Percentiles rank a stretch among this genome's conserved stretches.
phyloP scores from a whole-genome alignment of 2,797 vertebrate genomes.

The Taenioides sp. region DNA sequence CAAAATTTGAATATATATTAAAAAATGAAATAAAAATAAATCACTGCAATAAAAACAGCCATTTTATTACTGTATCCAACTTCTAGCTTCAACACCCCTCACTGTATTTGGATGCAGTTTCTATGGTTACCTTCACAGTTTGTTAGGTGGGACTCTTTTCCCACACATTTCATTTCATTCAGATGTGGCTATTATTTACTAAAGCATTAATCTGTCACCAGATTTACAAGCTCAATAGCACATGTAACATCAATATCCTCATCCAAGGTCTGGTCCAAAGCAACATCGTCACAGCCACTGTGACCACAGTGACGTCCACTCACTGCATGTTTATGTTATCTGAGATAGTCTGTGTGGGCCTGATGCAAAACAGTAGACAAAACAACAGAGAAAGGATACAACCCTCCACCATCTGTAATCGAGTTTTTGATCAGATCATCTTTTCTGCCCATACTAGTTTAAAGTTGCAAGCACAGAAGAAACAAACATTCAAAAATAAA shows the following conservation, averaged over 20 bases:
- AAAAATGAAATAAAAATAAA: neutral
- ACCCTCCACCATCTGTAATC: neutral
- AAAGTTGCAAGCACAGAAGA: neutral
- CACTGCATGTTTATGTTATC: neutral
- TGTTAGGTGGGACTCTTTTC: neutral
- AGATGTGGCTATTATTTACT: neutral
- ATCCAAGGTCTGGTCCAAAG: constrained; percentile 14
- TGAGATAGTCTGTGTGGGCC: constrained; percentile 18
- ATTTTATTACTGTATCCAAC: neutral
- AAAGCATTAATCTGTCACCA: constrained; percentile 4
- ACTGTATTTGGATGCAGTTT: constrained; percentile 13
- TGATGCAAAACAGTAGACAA: constrained; percentile 26
- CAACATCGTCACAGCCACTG: neutral
- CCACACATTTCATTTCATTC: neutral
- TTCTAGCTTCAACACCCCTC: neutral
- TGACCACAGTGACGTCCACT: neutral
- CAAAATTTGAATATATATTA: neutral
- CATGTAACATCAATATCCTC: constrained; percentile 28
- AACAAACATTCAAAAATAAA: neutral
- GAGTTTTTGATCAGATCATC: neutral
- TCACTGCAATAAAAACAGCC: neutral
- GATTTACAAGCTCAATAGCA: constrained; percentile 7
- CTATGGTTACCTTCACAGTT: constrained; percentile 17
- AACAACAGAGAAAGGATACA: neutral
- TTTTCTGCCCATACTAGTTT: neutral